Conservation (phyloP, 2,113 vertebrate species). For the Cottus gobio region DNA sequence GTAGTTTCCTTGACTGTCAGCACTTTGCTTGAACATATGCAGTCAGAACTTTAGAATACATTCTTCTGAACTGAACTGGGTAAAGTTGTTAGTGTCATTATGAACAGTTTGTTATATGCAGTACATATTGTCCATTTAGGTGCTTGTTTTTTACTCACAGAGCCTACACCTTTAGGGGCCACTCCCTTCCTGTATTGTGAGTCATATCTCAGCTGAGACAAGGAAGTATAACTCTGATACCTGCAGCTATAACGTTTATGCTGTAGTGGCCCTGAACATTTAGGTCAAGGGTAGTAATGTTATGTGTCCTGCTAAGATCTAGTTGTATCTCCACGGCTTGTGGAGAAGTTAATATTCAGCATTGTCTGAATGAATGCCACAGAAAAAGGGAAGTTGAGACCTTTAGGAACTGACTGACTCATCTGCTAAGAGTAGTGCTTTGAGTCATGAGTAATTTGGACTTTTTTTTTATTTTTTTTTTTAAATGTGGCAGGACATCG, state of each 20-base stretch:
- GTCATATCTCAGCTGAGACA: constrained; percentile 42
- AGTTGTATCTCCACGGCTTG: constrained; percentile 27
- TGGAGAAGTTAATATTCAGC: constrained; percentile 16
- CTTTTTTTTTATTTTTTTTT: not conserved
- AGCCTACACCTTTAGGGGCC: constrained; percentile 7
- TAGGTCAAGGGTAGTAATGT: constrained; percentile 50
- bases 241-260: not conserved
- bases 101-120: not conserved
- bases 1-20: constrained; percentile 36
- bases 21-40: constrained; percentile 16
- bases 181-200: constrained; percentile 52
- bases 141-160: not conserved
- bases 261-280: constrained; percentile 4
- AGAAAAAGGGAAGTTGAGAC: constrained; percentile 13
- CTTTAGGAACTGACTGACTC: not conserved
- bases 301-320: constrained; percentile 35
- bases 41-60: not conserved
- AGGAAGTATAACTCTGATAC: constrained; percentile 35
- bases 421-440: not conserved
- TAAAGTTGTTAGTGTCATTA: not conserved
- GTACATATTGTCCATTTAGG: not conserved
- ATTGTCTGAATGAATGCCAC: not conserved
- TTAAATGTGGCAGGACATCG: not conserved
- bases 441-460: not conserved
- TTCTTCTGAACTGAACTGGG: not conserved